Base-by-base conservation (phyloP, 2,888 invertebrate species). In the Callyntrura sp. region DNA sequence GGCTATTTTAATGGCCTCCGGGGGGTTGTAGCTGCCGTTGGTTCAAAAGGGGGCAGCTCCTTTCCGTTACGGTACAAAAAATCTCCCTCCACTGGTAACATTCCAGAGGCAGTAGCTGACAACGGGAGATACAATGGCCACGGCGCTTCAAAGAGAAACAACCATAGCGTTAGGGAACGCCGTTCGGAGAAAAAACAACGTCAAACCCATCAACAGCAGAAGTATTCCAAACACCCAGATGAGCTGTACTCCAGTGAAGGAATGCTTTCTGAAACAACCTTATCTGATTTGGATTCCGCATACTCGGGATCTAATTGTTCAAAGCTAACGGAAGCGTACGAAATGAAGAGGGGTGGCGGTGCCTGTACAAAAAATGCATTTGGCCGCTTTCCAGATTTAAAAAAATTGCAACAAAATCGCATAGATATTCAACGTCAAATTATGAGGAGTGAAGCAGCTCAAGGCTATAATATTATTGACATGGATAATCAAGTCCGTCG, bases 271-370 rank as follows among this genome's bases (percentile, higher is more conserved):
- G 83, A 87, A 45, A 81, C 65, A 9, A 78, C 81, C 0, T 73
- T 70, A 23, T 82, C 81, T 12, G 82, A 82, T 25, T 65, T 82
- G 82, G 82, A 82, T n/a, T 65, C 62, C 6, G 82, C 82, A 5
- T 82, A 82, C 20, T 82, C 82, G 45, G 82, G 82, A 45, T 79
- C 93, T 0, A 86, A 86, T 51, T 90, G 85, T 82, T 87, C 90
- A 20, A 86, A 90, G 70, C 35, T 90, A 20, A 90, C 90, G 4
- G 90, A 90, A 45, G 90, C 81, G n/a, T 90, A 90, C 35, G 90
- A 90, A 6, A 57, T 90, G 81, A 90, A 85, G 51, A 85, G 81
- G n/a, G 73, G 60, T 78, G 85, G 85, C 14, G 25, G 11, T 78
- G 85, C 79, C 14, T n/a, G 11, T 20, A 11, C 45, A 45, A 35